Evolutionary conservation across 2,888 invertebrate genomes (phyloP), one percentile per base, ranked within the genome.

Genomic region (Masnerella sp.): DNA sequence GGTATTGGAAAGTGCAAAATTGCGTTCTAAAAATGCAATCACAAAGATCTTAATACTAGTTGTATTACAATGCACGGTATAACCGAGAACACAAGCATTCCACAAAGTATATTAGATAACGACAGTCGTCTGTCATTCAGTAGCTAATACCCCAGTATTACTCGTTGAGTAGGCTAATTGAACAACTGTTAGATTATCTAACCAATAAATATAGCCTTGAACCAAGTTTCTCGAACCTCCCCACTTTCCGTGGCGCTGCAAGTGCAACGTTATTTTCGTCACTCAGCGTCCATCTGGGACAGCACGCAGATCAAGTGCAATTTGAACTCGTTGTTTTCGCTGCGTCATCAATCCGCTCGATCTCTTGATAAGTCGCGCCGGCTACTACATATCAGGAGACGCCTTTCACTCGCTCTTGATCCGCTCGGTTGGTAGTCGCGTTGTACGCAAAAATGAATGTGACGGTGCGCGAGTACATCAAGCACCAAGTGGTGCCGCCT

Each of bases 401-500:
- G 42, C 32, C 51, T 62, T 42, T 51, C 42, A 42, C 20, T 64
- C 17, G 51, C 18, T 28, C 36, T 11, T 43, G 32, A 45, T 47
- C 18, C 11, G 28, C 28, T n/a, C n/a, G n/a, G 14, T 17, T n/a
- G 0, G 28, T 7, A 22, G 42, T 47, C 18, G 15, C 18, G 15
- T 51, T 12, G 22, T 18, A 52, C 12, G 18, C 5, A 17, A 51
- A 43, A 43, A 43, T 25, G 42, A 9, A 28, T 20, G 43, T 4
- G 12, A 14, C 15, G 2, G 34, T 56, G 42, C 22, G 14, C 18
- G 11, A 42, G 2, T 71, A 34, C 54, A 51, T 76, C 14, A 34
- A 76, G 9, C 32, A 45, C 17, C 51, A 45, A 5, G 51, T 76
- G 20, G 25, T 76, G 5, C 62, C 72, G 8, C 15, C 56, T 1